Evolutionary conservation across 2,888 invertebrate genomes (phyloP), one percentile per base, ranked within the genome.

Genomic region (Erebia ligea): DNA sequence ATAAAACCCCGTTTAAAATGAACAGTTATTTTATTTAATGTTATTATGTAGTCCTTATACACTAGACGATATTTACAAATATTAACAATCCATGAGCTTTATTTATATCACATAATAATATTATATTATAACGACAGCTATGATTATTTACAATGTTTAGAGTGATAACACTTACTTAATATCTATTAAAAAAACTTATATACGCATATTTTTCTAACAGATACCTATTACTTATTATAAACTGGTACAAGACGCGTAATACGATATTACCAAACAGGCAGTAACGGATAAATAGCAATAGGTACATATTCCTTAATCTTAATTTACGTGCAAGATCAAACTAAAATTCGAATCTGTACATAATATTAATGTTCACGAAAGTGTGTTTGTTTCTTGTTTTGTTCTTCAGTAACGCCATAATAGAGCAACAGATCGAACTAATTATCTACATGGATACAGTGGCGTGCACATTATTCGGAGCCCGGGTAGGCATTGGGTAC

Each of bases 11-110:
- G 8, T 67, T 75, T 73, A 82, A 87, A 86, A 86, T 89, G 87
- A 91, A 90, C 90, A 90, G 78, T 87, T 85, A 83, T 85, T 85
- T 84, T 82, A 85, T 85, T 82, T 84, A 10, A 59, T 40, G 5
- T 61, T 61, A 61, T 61, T 17, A 58, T 58, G 19, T 67, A 81
- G 83, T 78, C 75, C 84, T 84, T 89, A 34, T 34, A 88, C 69
- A 65, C 58, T 70, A 83, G 80, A 76, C 75, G 67, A 62, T 90
- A 90, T 90, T 84, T 90, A 90, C 90, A 90, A 80, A 80, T 80
- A 80, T 80, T 80, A 85, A 85, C 84, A 84, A 80, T 79, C 80
- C 79, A 83, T 78, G 81, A 82, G 76, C 77, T 78, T 78, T 73
- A 58, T 67, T 50, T 78, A 75, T 79, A 81, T 82, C 78, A 83